Conservation (phyloP, 2,888 invertebrate species). For the Carpatolechia fugitivella region DNA sequence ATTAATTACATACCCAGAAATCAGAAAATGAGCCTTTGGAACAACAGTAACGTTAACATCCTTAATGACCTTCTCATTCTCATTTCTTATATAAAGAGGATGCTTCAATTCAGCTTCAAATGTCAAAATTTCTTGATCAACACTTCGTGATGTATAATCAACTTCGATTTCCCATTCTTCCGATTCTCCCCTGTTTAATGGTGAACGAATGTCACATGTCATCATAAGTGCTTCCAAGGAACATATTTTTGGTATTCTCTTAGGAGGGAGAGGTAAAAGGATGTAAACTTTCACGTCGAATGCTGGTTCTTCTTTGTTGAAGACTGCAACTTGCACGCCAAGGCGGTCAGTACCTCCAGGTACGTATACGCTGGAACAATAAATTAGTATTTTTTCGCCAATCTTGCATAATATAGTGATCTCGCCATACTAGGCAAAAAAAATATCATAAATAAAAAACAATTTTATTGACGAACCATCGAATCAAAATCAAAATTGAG, state of each 20-base stretch:
- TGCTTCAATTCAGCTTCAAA: constrained; percentile 48
- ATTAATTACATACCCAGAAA: constrained; percentile 62
- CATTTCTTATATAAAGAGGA: constrained; percentile 43
- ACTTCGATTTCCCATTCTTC: constrained; percentile 57
- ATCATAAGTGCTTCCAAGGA: constrained; percentile 45
- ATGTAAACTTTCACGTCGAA: constrained; percentile 57
- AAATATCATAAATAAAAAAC: no score
- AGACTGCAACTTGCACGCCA: constrained; percentile 49
- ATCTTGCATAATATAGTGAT: no score
- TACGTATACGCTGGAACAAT: constrained; percentile 46
- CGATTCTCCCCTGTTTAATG: constrained; percentile 45
- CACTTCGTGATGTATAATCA: constrained; percentile 47
- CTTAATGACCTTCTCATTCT: constrained; percentile 36
- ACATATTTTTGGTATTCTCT: constrained; percentile 56
- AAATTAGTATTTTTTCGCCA: no score
- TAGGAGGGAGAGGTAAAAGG: constrained; percentile 48
- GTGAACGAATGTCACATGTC: constrained; percentile 54
- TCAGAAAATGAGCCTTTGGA: constrained; percentile 45
- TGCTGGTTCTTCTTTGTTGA: constrained; percentile 63
- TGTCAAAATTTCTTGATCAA: constrained; percentile 34
- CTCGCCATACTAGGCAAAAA: no score
- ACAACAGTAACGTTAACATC: constrained; percentile 40
- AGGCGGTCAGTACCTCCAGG: constrained; percentile 55
- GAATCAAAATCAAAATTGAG: no score
- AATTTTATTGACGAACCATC: no score